Base-by-base conservation (phyloP, 2,888 invertebrate genomes). In the Agriopis leucophaearia region DNA sequence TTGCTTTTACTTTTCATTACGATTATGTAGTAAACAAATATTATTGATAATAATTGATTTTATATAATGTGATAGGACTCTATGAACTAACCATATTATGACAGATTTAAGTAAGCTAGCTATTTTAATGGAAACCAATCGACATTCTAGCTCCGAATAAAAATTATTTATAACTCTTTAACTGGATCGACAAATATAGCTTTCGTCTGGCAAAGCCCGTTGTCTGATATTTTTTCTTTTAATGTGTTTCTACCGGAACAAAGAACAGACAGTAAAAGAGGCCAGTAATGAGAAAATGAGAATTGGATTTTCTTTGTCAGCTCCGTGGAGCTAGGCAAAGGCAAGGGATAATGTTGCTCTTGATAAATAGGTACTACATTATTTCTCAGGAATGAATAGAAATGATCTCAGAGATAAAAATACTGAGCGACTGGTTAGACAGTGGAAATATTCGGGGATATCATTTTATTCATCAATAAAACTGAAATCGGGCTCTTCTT, bases 251-350 rank as follows among this genome's bases (percentile, higher is more conserved):
- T 79, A 76, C 74, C 75, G 78, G 77, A 80, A 84, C 84, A 86
- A 89, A 86, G 86, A 79, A 80, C 83, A 85, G 87, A 85, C 84
- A 80, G 85, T 80, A 84, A 86, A 85, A 79, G 78, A 77, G 83
- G 80, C 76, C 81, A 76, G 83, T 88, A 89, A 89, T 88, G 87
- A 88, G 88, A 89, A 89, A 90, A 89, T 88, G 87, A 87, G 87
- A 86, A 88, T 89, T 86, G 86, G 81, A 85, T 88, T 89, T 86
- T 82, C 88, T 88, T 88, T 89, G 86, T 85, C 83, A 83, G 85
- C 81, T 68, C 76, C 77, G 76, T 72, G 74, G 72, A 80, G 83
- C 83, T 84, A 80, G 79, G 80, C 79, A 83, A 81, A 81, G 75
- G 71, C 76, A 76, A 77, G 72, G 78, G 77, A 79, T 78, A 78